These are phyloP conservation scores for Corynorhinus townsendii DNA, from an alignment of 2,113 vertebrate genomes.

Conservation along the genomic window DNA sequence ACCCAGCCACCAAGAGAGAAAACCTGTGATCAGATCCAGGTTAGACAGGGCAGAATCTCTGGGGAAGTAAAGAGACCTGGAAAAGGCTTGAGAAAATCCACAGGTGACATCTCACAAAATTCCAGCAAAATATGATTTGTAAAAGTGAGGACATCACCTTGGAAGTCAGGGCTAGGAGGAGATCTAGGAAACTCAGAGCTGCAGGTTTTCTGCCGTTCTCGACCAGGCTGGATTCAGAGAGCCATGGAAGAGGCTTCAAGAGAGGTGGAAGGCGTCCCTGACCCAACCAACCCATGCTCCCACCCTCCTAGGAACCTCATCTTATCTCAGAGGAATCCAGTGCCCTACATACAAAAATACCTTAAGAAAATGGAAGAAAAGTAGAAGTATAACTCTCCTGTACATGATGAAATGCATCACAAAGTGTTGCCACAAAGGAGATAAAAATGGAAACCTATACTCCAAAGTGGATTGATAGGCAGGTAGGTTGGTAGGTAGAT, in stretches of 20 bases:
- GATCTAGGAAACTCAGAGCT: neutral
- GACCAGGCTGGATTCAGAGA: neutral
- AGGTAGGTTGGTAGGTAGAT: too few relatives aligned
- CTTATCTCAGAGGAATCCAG: neutral
- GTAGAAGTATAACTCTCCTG: neutral
- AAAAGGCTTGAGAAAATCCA: neutral
- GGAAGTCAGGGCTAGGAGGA: neutral
- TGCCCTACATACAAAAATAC: neutral
- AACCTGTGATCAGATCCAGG: neutral
- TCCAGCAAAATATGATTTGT: neutral
- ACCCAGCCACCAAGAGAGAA: neutral
- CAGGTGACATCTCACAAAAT: neutral
- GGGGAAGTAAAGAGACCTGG: neutral
- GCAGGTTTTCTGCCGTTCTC: neutral
- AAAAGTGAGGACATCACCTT: neutral
- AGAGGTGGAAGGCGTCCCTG: too few relatives aligned
- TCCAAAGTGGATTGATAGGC: neutral
- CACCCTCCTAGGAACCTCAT: neutral
- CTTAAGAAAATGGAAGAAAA: neutral
- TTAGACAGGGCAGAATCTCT: neutral
- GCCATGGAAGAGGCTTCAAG: neutral
- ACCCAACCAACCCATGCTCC: neutral
- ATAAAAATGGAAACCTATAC: neutral
- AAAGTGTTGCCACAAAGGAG: neutral
- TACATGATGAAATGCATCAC: neutral